phyloP scores from a whole-genome alignment of 2,113 vertebrate genomes.

The Tragelaphus imberbis region DNA sequence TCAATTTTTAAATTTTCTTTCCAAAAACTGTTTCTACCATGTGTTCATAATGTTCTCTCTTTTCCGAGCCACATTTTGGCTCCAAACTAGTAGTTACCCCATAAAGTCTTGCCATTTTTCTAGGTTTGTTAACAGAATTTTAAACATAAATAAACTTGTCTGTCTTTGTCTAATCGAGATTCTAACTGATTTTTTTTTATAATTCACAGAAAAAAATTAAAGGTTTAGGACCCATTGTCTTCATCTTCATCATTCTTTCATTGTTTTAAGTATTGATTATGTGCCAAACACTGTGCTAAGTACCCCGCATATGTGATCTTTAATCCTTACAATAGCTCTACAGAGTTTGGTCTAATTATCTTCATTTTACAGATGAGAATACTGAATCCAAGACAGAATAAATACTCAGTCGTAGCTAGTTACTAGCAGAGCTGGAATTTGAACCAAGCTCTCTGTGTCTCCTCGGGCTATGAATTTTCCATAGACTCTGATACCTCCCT shows the following conservation, averaged over 20 bases:
- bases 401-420: background rate
- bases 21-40: background rate
- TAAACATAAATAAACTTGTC: background rate
- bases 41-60: background rate
- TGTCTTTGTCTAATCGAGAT: background rate
- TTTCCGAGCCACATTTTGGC: slow-evolving; percentile 28
- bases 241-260: background rate
- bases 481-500: slow-evolving; percentile 25
- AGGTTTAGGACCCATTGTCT: background rate
- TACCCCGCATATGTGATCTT: background rate
- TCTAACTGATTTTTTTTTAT: background rate
- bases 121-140: slow-evolving; percentile 24
- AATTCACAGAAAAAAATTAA: background rate
- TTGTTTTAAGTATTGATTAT: background rate
- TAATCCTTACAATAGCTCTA: background rate
- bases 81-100: background rate
- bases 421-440: background rate
- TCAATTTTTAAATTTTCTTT: background rate
- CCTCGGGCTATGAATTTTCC: background rate
- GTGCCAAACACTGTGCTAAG: background rate
- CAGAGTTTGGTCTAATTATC: background rate
- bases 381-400: background rate
- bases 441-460: background rate
- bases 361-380: slow-evolving; percentile 1
- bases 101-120: slow-evolving; percentile 29